Base-by-base conservation (phyloP, 2,113 vertebrate genomes). In the Ancistrus triradiatus region DNA sequence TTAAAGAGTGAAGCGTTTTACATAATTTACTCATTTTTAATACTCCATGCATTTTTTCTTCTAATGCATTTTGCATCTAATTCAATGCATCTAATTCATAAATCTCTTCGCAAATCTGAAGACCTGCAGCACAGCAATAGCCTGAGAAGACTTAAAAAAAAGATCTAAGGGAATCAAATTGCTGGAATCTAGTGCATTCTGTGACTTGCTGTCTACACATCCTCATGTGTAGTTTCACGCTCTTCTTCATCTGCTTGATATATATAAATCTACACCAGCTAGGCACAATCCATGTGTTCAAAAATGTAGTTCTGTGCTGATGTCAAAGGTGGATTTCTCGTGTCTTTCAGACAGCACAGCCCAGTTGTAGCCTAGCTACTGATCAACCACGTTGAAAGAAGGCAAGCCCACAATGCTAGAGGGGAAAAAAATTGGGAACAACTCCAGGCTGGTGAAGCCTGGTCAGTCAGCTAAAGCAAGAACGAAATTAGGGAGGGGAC, bases 361-460 rank as follows among this genome's bases (percentile, higher is more conserved):
- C 1, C 22, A 25, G n/a, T 27, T 57, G 15, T 5, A 25, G 7
- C 17, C 1, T 19, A 25, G n/a, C 19, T 57, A 21, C 6, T 21
- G 7, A 18, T 18, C 22, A 57, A 28, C 8, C 21, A 38, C 19
- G n/a, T n/a, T 28, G 7, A 38, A 49, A 64, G 48, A 49, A n/a
- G n/a, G n/a, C n/a, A n/a, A n/a, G n/a, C n/a, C n/a, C n/a, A n/a
- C n/a, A n/a, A n/a, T n/a, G 51, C 57, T 40, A 52, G 57, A 57
- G 21, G 47, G 70, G 51, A 28, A 69, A 53, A 42, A 62, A 68
- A 53, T 64, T 51, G 66, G 72, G 69, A 64, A 27, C 49, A 27
- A 33, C 22, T 66, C 70, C 72, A 77, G 57, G 27, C 15, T 24
- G 21, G 49, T 58, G 67, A 73, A 40, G 48, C 60, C 37, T 59